phyloP scores from a whole-genome alignment of 2,888 invertebrate genomes.

The Parthenolecanium corni region DNA sequence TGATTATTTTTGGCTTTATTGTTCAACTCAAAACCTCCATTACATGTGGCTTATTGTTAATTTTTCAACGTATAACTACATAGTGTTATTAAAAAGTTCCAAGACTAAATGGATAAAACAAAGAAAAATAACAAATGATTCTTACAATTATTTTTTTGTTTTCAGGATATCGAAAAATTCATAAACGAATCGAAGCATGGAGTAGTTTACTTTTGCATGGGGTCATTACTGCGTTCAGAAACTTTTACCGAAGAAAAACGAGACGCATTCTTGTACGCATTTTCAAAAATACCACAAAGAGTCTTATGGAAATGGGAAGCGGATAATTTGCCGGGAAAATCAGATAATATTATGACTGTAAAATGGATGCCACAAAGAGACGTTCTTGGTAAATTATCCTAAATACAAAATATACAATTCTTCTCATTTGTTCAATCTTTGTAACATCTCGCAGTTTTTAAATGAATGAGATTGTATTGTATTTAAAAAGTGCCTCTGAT shows the following conservation, averaged over 20 bases:
- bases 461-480: too few species aligned
- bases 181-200: conserved; percentile 29
- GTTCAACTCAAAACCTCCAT: too few species aligned
- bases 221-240: conserved; percentile 23
- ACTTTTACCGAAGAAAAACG: conserved; percentile 19
- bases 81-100: too few species aligned
- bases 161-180: conserved; percentile 27
- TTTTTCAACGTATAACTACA: too few species aligned
- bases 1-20: too few species aligned
- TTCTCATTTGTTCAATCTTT: too few species aligned
- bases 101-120: too few species aligned
- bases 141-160: too few species aligned
- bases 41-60: too few species aligned
- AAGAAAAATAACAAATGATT: too few species aligned
- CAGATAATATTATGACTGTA: conserved; percentile 45
- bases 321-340: conserved; percentile 29
- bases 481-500: too few species aligned
- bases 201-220: conserved; percentile 30
- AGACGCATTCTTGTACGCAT: conserved; percentile 46
- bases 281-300: conserved; percentile 51
- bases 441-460: too few species aligned
- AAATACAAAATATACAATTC: neutral
- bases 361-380: conserved; percentile 68
- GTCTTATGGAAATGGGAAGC: conserved; percentile 73
- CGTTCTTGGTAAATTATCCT: conserved; percentile 51